Percentiles rank a stretch among this genome's conserved stretches.
Evolutionary conservation across 2,113 vertebrate genomes (phyloP).

Genomic region (Poeciliopsis retropinna): DNA sequence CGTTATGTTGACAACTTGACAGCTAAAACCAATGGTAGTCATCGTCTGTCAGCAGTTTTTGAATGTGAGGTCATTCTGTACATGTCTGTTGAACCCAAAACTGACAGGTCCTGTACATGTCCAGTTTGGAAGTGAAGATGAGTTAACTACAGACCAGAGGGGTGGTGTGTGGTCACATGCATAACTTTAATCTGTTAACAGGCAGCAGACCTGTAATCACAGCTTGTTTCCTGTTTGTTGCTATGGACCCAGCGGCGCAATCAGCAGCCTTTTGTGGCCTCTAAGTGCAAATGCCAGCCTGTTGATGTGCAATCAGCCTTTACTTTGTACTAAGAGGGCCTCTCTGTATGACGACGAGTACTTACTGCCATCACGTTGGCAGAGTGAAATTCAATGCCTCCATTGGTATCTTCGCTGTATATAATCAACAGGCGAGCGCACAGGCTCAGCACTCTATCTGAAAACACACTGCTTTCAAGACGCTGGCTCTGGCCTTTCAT

Average conservation of each 20-base stretch:
- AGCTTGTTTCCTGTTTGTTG: slow-evolving; percentile 35
- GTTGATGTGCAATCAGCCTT: slow-evolving; percentile 63
- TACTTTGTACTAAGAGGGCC: slow-evolving; percentile 40
- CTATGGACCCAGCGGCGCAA: slow-evolving; percentile 38
- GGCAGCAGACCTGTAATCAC: slow-evolving; percentile 42
- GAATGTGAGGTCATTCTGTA: too few relatives aligned
- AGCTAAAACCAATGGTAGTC: too few relatives aligned
- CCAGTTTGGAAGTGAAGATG: not conserved
- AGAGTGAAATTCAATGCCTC: slow-evolving; percentile 34
- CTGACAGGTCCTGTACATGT: not conserved
- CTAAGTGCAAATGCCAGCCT: slow-evolving; percentile 51
- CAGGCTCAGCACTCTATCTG: slow-evolving; percentile 2
- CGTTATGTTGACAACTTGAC: too few relatives aligned
- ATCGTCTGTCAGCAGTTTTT: too few relatives aligned
- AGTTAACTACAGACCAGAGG: not conserved
- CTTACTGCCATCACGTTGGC: slow-evolving; percentile 18
- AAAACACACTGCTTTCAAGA: slow-evolving; percentile 6
- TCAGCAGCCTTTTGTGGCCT: slow-evolving; percentile 59
- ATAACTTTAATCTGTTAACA: slow-evolving; percentile 12
- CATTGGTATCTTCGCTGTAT: slow-evolving; percentile 19
- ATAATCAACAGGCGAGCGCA: slow-evolving; percentile 40
- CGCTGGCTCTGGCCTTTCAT: slow-evolving; percentile 2
- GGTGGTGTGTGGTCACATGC: slow-evolving; percentile 1
- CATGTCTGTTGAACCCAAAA: too few relatives aligned
- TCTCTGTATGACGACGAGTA: slow-evolving; percentile 38